A percentile compares a stretch with the other conserved stretches of the same genome.
Evolutionary conservation across 2,113 vertebrate species (phyloP).

Genomic region (Zingel zingel): DNA sequence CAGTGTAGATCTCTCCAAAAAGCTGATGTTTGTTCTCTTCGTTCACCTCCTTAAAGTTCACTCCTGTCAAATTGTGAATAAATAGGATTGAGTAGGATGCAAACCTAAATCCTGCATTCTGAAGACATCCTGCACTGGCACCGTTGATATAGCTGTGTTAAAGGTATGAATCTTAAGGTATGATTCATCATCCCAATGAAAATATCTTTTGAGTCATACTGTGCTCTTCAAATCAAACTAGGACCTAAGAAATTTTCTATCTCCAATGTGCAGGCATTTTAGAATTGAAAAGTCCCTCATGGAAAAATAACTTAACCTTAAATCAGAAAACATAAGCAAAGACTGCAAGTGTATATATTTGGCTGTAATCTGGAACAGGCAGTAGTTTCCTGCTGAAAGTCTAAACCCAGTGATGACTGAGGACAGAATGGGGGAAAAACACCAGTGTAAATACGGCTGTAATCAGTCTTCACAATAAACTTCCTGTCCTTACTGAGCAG

Average conservation of each 20-base stretch:
- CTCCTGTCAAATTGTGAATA: conserved; percentile 82
- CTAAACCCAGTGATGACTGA: conserved; percentile 79
- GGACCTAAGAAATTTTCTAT: not conserved
- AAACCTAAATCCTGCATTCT: conserved; percentile 29
- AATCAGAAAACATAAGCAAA: conserved; percentile 61
- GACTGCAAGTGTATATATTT: conserved; percentile 58
- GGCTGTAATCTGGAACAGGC: conserved; percentile 77
- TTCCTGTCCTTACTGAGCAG: conserved; percentile 77
- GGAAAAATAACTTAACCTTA: conserved; percentile 53
- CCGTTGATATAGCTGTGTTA: conserved; percentile 9
- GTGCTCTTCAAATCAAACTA: conserved; percentile 10
- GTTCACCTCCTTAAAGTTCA: conserved; percentile 97
- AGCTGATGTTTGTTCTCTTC: conserved; percentile 93
- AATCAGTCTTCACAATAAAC: conserved; percentile 85
- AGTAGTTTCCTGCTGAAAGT: conserved; percentile 84
- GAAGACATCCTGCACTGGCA: conserved; percentile 45
- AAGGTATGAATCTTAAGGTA: not conserved
- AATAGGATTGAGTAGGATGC: conserved; percentile 20
- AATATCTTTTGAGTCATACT: conserved; percentile 47
- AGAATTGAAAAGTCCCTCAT: conserved; percentile 12
- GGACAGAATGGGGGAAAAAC: conserved; percentile 75
- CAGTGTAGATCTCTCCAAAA: conserved; percentile 93
- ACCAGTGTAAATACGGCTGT: conserved; percentile 75
- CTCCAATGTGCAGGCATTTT: conserved; percentile 7
- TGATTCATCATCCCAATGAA: conserved; percentile 66